Evolutionary conservation across 2,888 invertebrate species (phyloP), one percentile per base, ranked within the genome.

Genomic region (Pammene fasciana): DNA sequence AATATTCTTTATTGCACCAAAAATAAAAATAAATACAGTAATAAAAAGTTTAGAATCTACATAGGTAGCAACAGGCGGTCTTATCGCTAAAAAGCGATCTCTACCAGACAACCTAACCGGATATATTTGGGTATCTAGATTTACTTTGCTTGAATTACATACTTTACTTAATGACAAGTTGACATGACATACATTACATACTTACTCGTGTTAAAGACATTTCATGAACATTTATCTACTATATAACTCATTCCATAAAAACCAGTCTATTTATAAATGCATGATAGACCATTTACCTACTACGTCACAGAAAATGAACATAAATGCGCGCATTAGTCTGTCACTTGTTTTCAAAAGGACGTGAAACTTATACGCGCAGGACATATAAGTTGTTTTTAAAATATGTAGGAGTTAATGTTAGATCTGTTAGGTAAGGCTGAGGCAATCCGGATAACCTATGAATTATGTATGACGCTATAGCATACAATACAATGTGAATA

Each of bases 361-460:
- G 10, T n/a, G 26, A 46, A 36, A 48, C 3, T 36, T 11, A 36
- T 26, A 9, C 8, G 14, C 14, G 13, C 9, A 13, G 45, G 10
- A 46, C 46, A 11, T 34, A 5, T 34, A 5, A 36, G 60, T 6
- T 46, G 1, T 60, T 45, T 45, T 2, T 61, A 5, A 16, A 18
- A 43, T 13, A 36, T 10, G 48, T 26, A 45, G 8, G 55, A 34
- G 34, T 10, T 46, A 36, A 65, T 55, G 55, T 13, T 45, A 13
- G 34, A 43, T 67, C 14, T 67, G 59, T 60, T 52, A 45, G 52
- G 59, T 52, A 60, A 60, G 60, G 60, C 60, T 66, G 54, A 45
- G 18, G 13, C 43, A 34, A 43, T 41, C 41, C n/a, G 52, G 59
- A 43, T 59, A 50, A 45, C 16, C 57, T 57, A 59, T 50, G 26